phyloP scores from a whole-genome alignment of 2,797 vertebrate species.

The Hyperoplus immaculatus region DNA sequence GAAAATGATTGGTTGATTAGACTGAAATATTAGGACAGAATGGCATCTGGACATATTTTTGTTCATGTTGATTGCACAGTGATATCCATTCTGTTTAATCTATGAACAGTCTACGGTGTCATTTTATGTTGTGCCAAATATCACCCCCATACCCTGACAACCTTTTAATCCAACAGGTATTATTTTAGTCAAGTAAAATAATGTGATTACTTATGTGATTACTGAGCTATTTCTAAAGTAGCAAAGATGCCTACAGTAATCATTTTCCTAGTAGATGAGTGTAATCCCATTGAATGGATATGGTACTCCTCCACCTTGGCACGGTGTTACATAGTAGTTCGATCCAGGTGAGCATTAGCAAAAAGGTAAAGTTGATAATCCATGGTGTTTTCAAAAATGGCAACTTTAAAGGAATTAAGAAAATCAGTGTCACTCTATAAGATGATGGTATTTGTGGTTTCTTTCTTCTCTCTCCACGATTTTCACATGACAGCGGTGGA shows the following conservation, averaged over 20 bases:
- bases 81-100: not conserved
- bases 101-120: not conserved
- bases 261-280: slow-evolving; percentile 64
- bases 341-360: slow-evolving; percentile 60
- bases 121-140: slow-evolving; percentile 38
- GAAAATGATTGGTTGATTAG: slow-evolving; percentile 1
- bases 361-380: slow-evolving; percentile 42
- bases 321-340: slow-evolving; percentile 1
- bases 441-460: slow-evolving; percentile 18
- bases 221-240: slow-evolving; percentile 55
- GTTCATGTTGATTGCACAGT: not conserved
- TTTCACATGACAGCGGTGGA: not conserved
- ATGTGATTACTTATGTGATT: slow-evolving; percentile 49
- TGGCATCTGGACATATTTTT: not conserved
- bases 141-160: slow-evolving; percentile 16
- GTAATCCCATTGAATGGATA: slow-evolving; percentile 69
- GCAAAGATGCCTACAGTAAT: slow-evolving; percentile 52
- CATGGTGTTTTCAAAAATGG: slow-evolving; percentile 59
- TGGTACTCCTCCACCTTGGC: slow-evolving; percentile 56
- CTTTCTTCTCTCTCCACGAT: slow-evolving; percentile 3
- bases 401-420: slow-evolving; percentile 64
- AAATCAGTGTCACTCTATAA: slow-evolving; percentile 40
- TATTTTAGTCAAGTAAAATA: slow-evolving; percentile 51
- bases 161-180: slow-evolving; percentile 36
- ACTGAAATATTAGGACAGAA: slow-evolving; percentile 1